These are phyloP conservation scores for Drosophila melanogaster DNA, from an alignment of 1,140 invertebrate species.

Conservation along the genomic window Release_6_plus_ISO1_MT NT_037436.4:5225501-5226000, in stretches of 20 bases:
- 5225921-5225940: constrained; percentile 40
- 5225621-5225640: constrained; percentile 64
- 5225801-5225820: constrained; percentile 24
- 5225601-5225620: constrained; percentile 64
- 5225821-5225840: constrained; percentile 58
- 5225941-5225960: constrained; percentile 44
- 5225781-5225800: constrained; percentile 54
- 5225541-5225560: neutral
- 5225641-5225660: constrained; percentile 53
- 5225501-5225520: constrained; percentile 73
- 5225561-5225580: constrained; percentile 27
- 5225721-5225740: constrained; percentile 30
- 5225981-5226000: constrained; percentile 50
- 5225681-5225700: constrained; percentile 59
- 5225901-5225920: constrained; percentile 35
- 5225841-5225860: constrained; percentile 4
- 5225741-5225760: constrained; percentile 52
- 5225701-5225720: constrained; percentile 73
- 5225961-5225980: constrained; percentile 27
- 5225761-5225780: constrained; percentile 65
- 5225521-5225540: constrained; percentile 61
- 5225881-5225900: constrained; percentile 44
- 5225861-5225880: constrained; percentile 34
- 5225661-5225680: constrained; percentile 20
- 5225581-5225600: constrained; percentile 67